These are phyloP conservation scores for Ctenochaetus hawaiiensis DNA, from an alignment of 2,797 vertebrate species.

Conservation along the genomic window DNA sequence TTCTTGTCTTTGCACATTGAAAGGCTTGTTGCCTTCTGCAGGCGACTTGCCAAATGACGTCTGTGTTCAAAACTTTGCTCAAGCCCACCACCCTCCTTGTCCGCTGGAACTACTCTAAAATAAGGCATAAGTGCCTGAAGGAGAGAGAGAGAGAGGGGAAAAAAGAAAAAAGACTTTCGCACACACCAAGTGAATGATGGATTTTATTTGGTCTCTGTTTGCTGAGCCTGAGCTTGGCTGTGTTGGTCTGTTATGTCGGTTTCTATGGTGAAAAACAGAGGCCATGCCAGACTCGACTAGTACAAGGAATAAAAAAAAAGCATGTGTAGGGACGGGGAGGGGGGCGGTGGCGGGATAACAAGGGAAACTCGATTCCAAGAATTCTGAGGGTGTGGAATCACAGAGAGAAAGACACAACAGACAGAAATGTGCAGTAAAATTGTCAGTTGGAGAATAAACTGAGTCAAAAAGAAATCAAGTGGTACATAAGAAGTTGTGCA, in stretches of 20 bases:
- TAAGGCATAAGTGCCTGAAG: constrained; percentile 52
- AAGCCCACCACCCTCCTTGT: constrained; percentile 31
- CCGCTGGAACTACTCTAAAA: constrained; percentile 65
- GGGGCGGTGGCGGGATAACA: constrained; percentile 44
- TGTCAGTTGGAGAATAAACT: not conserved
- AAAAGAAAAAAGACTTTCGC: constrained; percentile 47
- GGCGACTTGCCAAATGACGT: constrained; percentile 63
- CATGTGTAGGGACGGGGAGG: constrained; percentile 55
- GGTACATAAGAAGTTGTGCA: not conserved
- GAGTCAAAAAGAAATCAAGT: constrained; percentile 15
- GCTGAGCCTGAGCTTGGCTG: constrained; percentile 86
- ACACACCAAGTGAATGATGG: constrained; percentile 76
- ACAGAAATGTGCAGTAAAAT: constrained; percentile 45
- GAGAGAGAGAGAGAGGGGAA: constrained; percentile 29
- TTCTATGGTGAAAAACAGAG: constrained; percentile 93
- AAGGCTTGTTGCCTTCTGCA: constrained; percentile 41
- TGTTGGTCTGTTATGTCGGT: constrained; percentile 93
- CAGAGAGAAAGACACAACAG: constrained; percentile 61
- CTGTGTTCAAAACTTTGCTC: constrained; percentile 60
- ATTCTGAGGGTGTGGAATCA: constrained; percentile 82
- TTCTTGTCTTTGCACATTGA: constrained; percentile 37
- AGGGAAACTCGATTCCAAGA: constrained; percentile 85
- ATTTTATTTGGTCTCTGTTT: constrained; percentile 87
- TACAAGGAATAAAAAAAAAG: constrained; percentile 75
- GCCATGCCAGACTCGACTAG: constrained; percentile 86